Evolutionary conservation across 2,113 vertebrate species (phyloP).

Genomic region (Pseudorectes ferrugineus): DNA sequence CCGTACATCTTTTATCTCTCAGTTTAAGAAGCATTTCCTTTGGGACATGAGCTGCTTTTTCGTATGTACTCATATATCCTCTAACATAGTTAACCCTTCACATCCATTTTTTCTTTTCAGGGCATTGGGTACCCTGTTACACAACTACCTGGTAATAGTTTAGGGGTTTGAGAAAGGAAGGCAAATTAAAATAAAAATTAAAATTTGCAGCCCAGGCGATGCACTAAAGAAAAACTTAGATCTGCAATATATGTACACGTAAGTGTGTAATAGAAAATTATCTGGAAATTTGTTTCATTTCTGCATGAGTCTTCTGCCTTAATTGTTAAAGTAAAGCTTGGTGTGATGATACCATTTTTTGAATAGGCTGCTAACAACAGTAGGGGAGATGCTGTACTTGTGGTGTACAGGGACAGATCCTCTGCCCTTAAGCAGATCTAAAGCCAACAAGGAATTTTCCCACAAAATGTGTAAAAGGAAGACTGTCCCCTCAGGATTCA

Average conservation of each 20-base stretch:
- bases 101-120: neutral
- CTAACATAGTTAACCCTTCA: neutral
- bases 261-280: neutral
- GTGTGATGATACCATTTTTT: neutral
- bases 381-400: neutral
- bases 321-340: neutral
- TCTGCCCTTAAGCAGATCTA: neutral
- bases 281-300: neutral
- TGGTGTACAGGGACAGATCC: neutral
- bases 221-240: neutral
- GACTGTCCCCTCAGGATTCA: constrained; percentile 8
- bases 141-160: neutral
- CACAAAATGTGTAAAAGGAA: neutral
- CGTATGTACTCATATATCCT: neutral
- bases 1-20: neutral
- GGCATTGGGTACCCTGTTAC: neutral
- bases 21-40: neutral
- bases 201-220: neutral
- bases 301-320: neutral
- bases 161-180: neutral
- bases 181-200: neutral
- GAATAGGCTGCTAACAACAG: neutral
- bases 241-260: neutral
- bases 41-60: neutral
- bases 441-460: constrained; percentile 4